Conservation (phyloP, 2,113 vertebrate species). For the Macaca fascicularis region DNA sequence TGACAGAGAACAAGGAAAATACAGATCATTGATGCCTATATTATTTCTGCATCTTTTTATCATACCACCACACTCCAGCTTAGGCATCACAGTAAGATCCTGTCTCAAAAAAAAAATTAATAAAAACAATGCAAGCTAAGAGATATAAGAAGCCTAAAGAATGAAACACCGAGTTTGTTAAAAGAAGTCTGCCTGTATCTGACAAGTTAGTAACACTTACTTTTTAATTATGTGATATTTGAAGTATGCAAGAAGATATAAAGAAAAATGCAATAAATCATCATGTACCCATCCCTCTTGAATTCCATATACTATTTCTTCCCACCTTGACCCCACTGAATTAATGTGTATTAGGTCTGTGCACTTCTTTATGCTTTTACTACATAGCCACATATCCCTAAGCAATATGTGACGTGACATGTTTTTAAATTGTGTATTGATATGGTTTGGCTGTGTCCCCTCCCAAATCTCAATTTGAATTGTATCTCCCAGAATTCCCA, state of each 20-base stretch:
- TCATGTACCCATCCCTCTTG: background rate
- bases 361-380: background rate
- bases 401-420: background rate
- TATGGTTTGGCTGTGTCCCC: no score
- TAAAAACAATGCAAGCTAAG: no score
- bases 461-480: no score
- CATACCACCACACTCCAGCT: background rate
- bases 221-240: background rate
- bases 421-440: background rate
- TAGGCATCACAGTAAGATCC: no score
- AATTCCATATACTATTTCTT: background rate
- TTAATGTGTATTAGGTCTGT: background rate
- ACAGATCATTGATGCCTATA: background rate
- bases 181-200: background rate
- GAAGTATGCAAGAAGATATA: slow-evolving; percentile 4
- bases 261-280: background rate
- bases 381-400: background rate
- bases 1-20: background rate
- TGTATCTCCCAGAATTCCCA: no score
- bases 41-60: background rate
- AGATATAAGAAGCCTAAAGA: no score
- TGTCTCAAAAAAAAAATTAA: no score
- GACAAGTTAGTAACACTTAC: background rate
- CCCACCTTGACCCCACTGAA: background rate
- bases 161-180: no score